Evolutionary conservation across 2,888 invertebrate species (phyloP).

Genomic region (Oligia strigilis): DNA sequence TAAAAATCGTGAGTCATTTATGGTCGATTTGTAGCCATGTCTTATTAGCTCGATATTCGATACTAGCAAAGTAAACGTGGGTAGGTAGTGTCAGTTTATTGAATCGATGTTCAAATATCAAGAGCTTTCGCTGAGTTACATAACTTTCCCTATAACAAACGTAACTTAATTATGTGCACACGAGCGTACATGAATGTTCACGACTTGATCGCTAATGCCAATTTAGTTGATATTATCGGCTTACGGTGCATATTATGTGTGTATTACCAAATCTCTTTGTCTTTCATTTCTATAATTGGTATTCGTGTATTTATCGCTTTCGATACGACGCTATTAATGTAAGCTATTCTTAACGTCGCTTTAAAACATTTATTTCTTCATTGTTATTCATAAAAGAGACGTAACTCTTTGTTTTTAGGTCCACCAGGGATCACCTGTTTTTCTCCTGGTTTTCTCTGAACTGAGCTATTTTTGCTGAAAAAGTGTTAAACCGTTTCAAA

Average conservation of each 20-base stretch:
- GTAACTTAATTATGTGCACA: slow-evolving; percentile 80
- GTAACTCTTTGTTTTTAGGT: neutral
- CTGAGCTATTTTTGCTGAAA: neutral
- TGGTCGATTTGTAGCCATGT: slow-evolving; percentile 40
- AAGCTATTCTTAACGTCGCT: slow-evolving; percentile 15
- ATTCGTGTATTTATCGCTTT: slow-evolving; percentile 70
- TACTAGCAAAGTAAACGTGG: neutral
- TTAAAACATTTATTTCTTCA: slow-evolving; percentile 20
- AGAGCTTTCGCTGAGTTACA: slow-evolving; percentile 64
- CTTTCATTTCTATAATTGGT: slow-evolving; percentile 73
- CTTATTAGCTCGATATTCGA: slow-evolving; percentile 15
- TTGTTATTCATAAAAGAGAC: neutral
- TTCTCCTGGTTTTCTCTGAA: neutral
- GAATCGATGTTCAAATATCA: slow-evolving; percentile 36
- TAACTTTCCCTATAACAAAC: slow-evolving; percentile 64
- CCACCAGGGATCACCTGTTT: neutral
- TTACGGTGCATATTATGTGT: slow-evolving; percentile 69
- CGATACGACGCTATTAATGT: slow-evolving; percentile 56
- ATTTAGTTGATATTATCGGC: slow-evolving; percentile 81
- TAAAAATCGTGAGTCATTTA: slow-evolving; percentile 59
- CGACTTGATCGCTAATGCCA: slow-evolving; percentile 80
- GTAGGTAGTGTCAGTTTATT: slow-evolving; percentile 21
- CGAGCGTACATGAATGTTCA: slow-evolving; percentile 84
- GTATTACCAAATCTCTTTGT: slow-evolving; percentile 81
- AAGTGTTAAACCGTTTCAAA: neutral